Conservation (phyloP, 2,113 vertebrate species). For the Vireo altiloquus region DNA sequence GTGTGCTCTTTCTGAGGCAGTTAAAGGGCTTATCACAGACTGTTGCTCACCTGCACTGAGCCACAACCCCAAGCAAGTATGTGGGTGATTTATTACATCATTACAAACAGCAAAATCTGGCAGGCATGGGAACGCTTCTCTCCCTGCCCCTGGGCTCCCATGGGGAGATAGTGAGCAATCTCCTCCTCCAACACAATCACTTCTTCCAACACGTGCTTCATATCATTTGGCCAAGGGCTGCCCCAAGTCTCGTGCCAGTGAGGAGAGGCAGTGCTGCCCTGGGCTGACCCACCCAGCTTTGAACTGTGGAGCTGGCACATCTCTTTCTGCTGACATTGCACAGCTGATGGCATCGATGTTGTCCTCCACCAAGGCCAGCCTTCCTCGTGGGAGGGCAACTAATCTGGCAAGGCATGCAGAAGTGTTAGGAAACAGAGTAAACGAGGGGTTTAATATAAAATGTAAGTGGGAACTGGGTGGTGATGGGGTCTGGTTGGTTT, state of each 20-base stretch:
- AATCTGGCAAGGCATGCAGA: not conserved
- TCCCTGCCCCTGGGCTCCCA: constrained; percentile 2
- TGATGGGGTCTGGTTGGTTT: not conserved
- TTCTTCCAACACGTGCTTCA: not conserved
- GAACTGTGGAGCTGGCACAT: not conserved
- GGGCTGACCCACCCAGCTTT: not conserved
- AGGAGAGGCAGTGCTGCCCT: not conserved
- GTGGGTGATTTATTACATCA: constrained; percentile 26
- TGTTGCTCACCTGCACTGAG: not conserved
- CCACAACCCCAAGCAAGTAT: not conserved
- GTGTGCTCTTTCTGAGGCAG: not conserved
- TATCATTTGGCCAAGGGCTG: not conserved
- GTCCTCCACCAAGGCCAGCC: not conserved
- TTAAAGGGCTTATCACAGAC: not conserved
- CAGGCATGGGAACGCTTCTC: constrained; percentile 28
- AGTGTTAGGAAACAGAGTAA: not conserved
- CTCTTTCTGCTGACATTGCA: not conserved
- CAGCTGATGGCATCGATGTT: not conserved
- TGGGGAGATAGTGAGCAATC: not conserved
- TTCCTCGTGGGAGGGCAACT: not conserved
- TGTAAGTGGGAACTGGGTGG: not conserved
- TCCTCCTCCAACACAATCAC: not conserved
- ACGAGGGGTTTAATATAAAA: not conserved
- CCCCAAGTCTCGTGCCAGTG: not conserved
- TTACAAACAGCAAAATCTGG: constrained; percentile 6